Evolutionary conservation across 1,140 invertebrate species (phyloP).

Genomic region (Aphelenchoides besseyi): DNA sequence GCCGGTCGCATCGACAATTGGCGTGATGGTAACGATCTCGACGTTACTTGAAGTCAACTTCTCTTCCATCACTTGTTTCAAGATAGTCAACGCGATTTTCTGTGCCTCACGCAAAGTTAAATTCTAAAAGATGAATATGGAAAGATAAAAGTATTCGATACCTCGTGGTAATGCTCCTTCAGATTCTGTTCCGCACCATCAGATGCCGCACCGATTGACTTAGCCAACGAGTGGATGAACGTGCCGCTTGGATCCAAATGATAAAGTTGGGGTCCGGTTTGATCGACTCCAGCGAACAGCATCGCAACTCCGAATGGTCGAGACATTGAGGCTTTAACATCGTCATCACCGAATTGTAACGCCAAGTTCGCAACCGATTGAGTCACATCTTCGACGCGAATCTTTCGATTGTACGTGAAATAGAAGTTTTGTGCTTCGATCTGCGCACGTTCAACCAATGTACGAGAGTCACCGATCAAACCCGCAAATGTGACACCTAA

Average conservation of each 20-base stretch:
- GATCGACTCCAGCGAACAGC: conserved; percentile 69
- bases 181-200: conserved; percentile 97
- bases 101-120: conserved; percentile 94
- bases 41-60: conserved; percentile 95
- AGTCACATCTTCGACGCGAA: conserved; percentile 84
- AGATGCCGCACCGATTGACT: conserved; percentile 97
- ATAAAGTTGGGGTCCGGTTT: conserved; percentile 69
- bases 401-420: conserved; percentile 62
- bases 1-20: conserved; percentile 49
- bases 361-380: conserved; percentile 96
- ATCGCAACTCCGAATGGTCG: conserved; percentile 95
- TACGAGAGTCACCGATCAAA: conserved; percentile 93
- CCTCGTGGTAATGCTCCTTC: conserved; percentile 80
- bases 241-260: conserved; percentile 98
- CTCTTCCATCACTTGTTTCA: conserved; percentile 99
- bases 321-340: conserved; percentile 78
- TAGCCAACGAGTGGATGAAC: conserved; percentile 94
- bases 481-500: conserved; percentile 89
- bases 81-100: conserved; percentile 82
- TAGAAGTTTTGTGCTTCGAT: conserved; percentile 75
- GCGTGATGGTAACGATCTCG: conserved; percentile 71
- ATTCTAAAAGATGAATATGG: conserved; percentile 70
- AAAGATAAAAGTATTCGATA: too few relatives aligned
- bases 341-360: conserved; percentile 93
- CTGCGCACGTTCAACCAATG: conserved; percentile 86